Base-by-base conservation (phyloP, 2,888 invertebrate species). In the Catonia carolina region DNA sequence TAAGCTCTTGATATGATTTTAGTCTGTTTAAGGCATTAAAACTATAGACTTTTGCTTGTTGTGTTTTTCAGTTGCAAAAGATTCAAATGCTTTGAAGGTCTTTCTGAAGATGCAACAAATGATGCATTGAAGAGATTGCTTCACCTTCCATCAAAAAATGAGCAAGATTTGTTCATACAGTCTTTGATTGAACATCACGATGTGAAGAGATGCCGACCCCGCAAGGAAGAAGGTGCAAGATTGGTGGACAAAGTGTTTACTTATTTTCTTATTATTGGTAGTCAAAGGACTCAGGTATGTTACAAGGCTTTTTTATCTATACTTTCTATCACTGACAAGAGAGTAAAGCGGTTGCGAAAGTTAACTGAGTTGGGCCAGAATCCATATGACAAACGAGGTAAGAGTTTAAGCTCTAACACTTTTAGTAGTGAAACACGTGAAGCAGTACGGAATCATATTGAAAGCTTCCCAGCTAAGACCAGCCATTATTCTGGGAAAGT, bases 241-340 rank as follows among this genome's bases (percentile, higher is more conserved):
- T 7, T 2, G 2, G 14, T 8, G 6, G 14, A 39, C 6, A 39
- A 39, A 5, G 5, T n/a, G 6, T 39, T 39, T 8, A 39, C 15
- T 15, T 39, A 39, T 8, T 39, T 8, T 6, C 17, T 39, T 4
- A 2, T 39, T 39, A 8, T 39, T 8, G 14, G 14, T 8, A n/a
- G 18, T 18, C 15, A 8, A 4, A 39, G 8, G 18, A 4, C 6
- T 5, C 17, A 42, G 53, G 53, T 53, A 42, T 53, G 53, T 27
- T 45, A 12, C 14, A 45, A 53, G 31, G 53, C 42, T 17, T 53
- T 53, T 33, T 53, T 42, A 15, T 23, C 42, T n/a, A 14, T 53
- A 8, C 31, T 17, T 27, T 23, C 53, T 1, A 12, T 53, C 12
- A 42, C 42, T 27, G 18, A 27, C 6, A 53, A 53, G 22, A 12